Evolutionary conservation across 2,888 invertebrate genomes (phyloP).

Genomic region (Branchipolynoe longqiensis): DNA sequence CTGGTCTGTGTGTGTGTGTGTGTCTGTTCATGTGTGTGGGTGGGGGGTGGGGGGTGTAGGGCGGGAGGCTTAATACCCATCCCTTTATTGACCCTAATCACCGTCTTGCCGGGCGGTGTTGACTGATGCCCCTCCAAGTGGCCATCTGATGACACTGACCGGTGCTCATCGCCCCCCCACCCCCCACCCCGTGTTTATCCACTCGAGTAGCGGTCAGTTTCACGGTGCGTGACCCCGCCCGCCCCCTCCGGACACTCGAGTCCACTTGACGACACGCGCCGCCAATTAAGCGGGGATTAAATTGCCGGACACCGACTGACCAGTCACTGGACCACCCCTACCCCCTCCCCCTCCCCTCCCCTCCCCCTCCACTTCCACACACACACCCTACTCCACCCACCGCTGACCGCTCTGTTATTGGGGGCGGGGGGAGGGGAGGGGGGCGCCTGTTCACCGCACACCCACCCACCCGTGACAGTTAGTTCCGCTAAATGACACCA

Average conservation of each 20-base stretch:
- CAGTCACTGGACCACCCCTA: not conserved
- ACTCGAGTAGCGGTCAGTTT: slow-evolving; percentile 37
- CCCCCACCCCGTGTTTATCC: not conserved
- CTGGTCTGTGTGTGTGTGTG: too few relatives aligned
- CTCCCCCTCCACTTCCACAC: too few relatives aligned
- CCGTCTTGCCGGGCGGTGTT: slow-evolving; percentile 25
- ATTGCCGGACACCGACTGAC: not conserved
- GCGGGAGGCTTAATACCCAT: not conserved
- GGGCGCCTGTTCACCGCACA: slow-evolving; percentile 3
- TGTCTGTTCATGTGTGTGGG: slow-evolving; percentile 2
- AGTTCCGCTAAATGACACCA: slow-evolving; percentile 45
- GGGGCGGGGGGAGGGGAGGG: slow-evolving; percentile 12
- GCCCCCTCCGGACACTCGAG: slow-evolving; percentile 45
- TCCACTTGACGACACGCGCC: slow-evolving; percentile 27
- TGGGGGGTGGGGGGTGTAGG: not conserved
- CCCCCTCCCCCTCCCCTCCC: too few relatives aligned
- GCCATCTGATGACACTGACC: slow-evolving; percentile 51
- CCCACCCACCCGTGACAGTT: slow-evolving; percentile 1
- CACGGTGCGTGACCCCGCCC: not conserved
- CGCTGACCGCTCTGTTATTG: too few relatives aligned
- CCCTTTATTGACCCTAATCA: slow-evolving; percentile 29
- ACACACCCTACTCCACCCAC: too few relatives aligned
- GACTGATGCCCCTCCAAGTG: slow-evolving; percentile 19
- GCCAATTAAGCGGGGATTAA: slow-evolving; percentile 31
- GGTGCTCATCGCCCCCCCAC: slow-evolving; percentile 48